These are phyloP conservation scores for Theretra japonica DNA, from an alignment of 2,888 invertebrate species.

Conservation along the genomic window DNA sequence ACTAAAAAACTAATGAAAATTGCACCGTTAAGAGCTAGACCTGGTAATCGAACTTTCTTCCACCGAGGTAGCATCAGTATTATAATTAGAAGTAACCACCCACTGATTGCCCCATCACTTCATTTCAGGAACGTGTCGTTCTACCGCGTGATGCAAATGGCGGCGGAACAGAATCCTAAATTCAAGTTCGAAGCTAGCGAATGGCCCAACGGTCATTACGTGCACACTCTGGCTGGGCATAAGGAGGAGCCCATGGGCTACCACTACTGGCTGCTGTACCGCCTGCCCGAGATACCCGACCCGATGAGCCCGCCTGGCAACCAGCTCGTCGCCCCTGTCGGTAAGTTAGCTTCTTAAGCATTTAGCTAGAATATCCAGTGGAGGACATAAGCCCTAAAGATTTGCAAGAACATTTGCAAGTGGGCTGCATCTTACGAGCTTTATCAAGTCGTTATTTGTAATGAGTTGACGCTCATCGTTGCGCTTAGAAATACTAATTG, in stretches of 20 bases:
- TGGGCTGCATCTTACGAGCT: no score
- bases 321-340: constrained; percentile 94
- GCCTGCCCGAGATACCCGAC: constrained; percentile 92
- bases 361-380: no score
- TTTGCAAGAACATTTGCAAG: no score
- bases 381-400: no score
- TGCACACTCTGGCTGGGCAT: constrained; percentile 92
- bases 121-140: constrained; percentile 85
- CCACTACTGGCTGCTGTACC: constrained; percentile 95
- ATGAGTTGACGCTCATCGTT: no score
- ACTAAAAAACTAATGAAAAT: no score
- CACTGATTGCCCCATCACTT: neutral
- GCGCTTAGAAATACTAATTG: no score
- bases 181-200: constrained; percentile 92
- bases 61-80: no score
- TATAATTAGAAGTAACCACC: neutral
- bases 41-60: no score
- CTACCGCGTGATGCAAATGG: constrained; percentile 92
- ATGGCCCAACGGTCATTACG: constrained; percentile 97
- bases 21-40: no score
- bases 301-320: constrained; percentile 92
- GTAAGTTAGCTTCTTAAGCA: constrained; percentile 75
- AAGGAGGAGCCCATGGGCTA: constrained; percentile 93
- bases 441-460: no score
- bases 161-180: constrained; percentile 90